Conservation (phyloP, 2,888 invertebrate genomes). For the Agapostemon virescens region DNA sequence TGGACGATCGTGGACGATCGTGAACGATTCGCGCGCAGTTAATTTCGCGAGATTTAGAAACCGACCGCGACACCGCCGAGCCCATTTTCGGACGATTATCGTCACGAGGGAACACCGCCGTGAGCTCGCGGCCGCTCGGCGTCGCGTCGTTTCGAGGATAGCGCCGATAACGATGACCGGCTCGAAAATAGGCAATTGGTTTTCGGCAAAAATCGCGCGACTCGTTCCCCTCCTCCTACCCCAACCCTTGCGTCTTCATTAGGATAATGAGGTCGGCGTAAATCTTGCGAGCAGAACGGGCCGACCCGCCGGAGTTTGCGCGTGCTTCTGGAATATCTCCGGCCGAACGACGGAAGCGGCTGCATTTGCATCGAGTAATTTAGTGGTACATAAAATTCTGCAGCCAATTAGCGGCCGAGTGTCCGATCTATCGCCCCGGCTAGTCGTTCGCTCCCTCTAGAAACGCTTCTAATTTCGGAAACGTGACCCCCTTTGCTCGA, state of each 20-base stretch:
- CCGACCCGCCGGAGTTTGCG: conserved; percentile 50
- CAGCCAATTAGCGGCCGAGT: conserved; percentile 76
- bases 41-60: conserved; percentile 16
- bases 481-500: conserved; percentile 42
- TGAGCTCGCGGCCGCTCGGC: background rate
- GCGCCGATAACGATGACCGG: background rate
- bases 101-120: background rate
- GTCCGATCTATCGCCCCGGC: conserved; percentile 73
- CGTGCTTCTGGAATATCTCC: conserved; percentile 54
- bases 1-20: background rate
- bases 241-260: conserved; percentile 78
- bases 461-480: conserved; percentile 61
- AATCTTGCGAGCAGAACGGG: conserved; percentile 69
- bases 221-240: conserved; percentile 62
- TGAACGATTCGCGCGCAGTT: no score
- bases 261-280: conserved; percentile 78
- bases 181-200: conserved; percentile 51
- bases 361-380: conserved; percentile 78
- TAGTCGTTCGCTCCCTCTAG: conserved; percentile 51
- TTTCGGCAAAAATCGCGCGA: conserved; percentile 69
- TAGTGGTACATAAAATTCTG: conserved; percentile 77
- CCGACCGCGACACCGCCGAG: background rate
- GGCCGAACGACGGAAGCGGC: conserved; percentile 67
- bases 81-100: background rate
- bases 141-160: background rate